Evolutionary conservation across 2,113 vertebrate genomes (phyloP), one percentile per base, ranked within the genome.

Genomic region (Pseudopodoces humilis): DNA sequence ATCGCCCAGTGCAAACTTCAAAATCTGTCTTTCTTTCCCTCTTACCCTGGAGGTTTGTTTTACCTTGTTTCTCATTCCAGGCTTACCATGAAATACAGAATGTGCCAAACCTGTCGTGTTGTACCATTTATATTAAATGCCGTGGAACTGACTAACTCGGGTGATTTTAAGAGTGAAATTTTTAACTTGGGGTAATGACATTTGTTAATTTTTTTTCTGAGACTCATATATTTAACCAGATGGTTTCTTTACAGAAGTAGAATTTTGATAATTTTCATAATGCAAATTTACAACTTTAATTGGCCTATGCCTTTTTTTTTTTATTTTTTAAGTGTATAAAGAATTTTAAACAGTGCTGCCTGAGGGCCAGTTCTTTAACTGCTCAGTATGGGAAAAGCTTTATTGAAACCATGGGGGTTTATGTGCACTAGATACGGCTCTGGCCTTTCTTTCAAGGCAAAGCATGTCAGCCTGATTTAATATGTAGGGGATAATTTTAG

Each of bases 21-120:
- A 62, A 77, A 86, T 94, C 88, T 70, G 62, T 96, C 92, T 94
- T 96, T 84, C 80, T 95, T 80, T 79, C 49, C 50, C 76, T 76
- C 63, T 78, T 64, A 70, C 92, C 88, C 86, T 78, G 28, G 64
- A 71, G 88, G 67, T 37, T 93, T 91, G 44, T 87, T 79, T 82
- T 55, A 82, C 72, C 70, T 97, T 19, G 16, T 93, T 97, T 95
- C 95, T 97, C 89, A 95, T 78, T 75, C 55, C 15, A 59, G 67
- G 78, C 83, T 93, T 86, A 90, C 69, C 28, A 77, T 24, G 62
- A 95, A 86, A 86, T 31, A 63, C 27, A 56, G 69, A 41, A 50
- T 77, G 74, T 92, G 79, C 76, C 94, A 90, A 84, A 96, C 69
- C 68, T 1, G 6, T 17, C 62, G 46, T n/a, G 24, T 79, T 25